These are phyloP conservation scores for Nematostella vectensis DNA, from an alignment of 92 coral and sea anemone genomes.

Conservation along the genomic window DNA sequence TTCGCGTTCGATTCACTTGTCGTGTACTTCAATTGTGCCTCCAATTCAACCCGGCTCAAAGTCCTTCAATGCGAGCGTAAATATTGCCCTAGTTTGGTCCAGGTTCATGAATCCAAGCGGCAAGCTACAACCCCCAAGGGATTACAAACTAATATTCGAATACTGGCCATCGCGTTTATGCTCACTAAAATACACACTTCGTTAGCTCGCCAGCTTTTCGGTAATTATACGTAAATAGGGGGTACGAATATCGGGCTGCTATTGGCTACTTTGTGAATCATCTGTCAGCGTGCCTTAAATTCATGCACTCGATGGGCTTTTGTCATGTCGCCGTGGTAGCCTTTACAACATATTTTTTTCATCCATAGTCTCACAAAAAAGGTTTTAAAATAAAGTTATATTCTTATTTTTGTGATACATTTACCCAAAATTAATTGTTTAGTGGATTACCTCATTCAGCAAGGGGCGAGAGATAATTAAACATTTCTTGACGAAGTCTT, in stretches of 20 bases:
- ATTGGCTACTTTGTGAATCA: slow-evolving; percentile 28
- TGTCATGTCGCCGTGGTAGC: no score
- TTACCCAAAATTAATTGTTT: no score
- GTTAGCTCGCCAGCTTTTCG: slow-evolving; percentile 1
- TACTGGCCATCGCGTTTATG: neutral
- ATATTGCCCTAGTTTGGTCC: neutral
- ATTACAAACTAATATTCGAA: neutral
- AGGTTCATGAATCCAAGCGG: neutral
- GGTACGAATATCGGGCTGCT: slow-evolving; percentile 2
- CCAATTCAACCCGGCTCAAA: slow-evolving; percentile 3
- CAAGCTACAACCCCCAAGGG: neutral
- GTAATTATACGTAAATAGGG: slow-evolving; percentile 36
- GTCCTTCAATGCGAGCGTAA: neutral
- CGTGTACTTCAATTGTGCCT: neutral
- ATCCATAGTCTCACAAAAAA: no score
- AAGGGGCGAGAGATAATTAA: no score
- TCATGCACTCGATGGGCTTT: slow-evolving; percentile 14
- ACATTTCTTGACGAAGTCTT: no score
- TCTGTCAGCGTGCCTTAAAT: slow-evolving; percentile 28
- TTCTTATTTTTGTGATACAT: no score
- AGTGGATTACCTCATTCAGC: no score
- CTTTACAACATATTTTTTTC: no score
- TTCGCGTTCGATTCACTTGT: neutral
- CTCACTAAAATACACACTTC: neutral
- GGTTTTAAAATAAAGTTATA: no score